phyloP scores from a whole-genome alignment of 2,113 vertebrate genomes.

The Rhinoptilus africanus region DNA sequence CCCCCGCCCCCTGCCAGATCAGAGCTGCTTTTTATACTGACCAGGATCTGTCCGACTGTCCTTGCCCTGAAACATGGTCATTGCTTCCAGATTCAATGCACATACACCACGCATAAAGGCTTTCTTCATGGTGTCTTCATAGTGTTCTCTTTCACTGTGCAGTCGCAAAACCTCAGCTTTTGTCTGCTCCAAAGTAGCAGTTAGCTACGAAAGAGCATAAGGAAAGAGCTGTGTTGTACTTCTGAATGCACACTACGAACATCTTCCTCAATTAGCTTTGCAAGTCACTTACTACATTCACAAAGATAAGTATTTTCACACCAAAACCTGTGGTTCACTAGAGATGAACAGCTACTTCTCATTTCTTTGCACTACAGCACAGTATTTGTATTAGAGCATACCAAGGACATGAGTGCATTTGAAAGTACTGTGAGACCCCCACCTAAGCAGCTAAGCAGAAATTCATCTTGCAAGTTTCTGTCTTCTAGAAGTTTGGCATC shows the following conservation, averaged over 20 bases:
- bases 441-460: not conserved
- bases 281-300: not conserved
- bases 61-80: slow-evolving; percentile 86
- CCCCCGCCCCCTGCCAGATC: accelerated
- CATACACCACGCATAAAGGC: slow-evolving; percentile 97
- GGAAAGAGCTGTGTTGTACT: not conserved
- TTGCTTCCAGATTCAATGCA: slow-evolving; percentile 93
- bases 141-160: slow-evolving; percentile 83
- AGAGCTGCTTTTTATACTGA: slow-evolving; percentile 48
- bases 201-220: slow-evolving; percentile 58
- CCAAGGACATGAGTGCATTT: not conserved
- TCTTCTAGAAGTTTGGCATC: not conserved
- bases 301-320: not conserved
- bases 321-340: not conserved
- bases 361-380: not conserved
- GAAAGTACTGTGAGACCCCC: not conserved
- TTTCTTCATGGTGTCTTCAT: slow-evolving; percentile 93
- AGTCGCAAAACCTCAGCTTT: slow-evolving; percentile 85
- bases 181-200: slow-evolving; percentile 76
- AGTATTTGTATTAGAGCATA: not conserved
- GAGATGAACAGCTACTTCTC: not conserved
- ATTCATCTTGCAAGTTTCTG: not conserved
- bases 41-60: slow-evolving; percentile 74
- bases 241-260: not conserved
- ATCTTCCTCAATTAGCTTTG: not conserved